Percentiles rank a stretch among this genome's conserved stretches.
These are phyloP conservation scores for Microcebus tavaratra DNA, from an alignment of 2,113 vertebrate species.

Conservation along the genomic window DNA sequence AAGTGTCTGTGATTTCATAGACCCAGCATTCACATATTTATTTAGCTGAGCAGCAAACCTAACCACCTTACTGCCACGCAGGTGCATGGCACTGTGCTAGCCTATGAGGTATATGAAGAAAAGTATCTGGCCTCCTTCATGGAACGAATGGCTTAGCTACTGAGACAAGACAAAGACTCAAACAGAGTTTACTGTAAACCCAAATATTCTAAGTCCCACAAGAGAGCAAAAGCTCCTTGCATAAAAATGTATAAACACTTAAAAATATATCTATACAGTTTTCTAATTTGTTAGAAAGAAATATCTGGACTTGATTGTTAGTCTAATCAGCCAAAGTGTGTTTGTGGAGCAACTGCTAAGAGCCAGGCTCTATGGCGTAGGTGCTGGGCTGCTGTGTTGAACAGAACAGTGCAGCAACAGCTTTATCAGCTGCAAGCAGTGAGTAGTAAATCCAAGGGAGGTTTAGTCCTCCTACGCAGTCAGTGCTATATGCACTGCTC, in stretches of 20 bases:
- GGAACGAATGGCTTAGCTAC: background rate
- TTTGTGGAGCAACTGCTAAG: background rate
- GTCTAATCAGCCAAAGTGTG: background rate
- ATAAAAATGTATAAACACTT: background rate
- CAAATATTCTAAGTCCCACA: background rate
- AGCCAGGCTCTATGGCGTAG: background rate
- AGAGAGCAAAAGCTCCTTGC: background rate
- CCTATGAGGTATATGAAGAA: background rate
- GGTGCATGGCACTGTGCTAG: background rate
- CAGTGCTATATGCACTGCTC: background rate
- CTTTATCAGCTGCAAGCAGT: background rate
- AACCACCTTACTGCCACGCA: accelerated
- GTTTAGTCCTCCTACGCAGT: background rate
- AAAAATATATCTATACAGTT: background rate
- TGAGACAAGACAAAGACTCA: background rate
- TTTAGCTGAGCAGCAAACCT: background rate
- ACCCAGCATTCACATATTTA: background rate
- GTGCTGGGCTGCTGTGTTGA: background rate
- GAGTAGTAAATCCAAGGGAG: background rate
- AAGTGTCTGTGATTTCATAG: background rate
- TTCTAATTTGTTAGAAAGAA: background rate
- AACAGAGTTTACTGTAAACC: background rate
- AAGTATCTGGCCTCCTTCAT: background rate
- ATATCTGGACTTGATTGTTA: background rate
- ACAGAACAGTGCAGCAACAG: background rate